Conservation (phyloP, 1,140 invertebrate species). For the Hermetia illucens region DNA sequence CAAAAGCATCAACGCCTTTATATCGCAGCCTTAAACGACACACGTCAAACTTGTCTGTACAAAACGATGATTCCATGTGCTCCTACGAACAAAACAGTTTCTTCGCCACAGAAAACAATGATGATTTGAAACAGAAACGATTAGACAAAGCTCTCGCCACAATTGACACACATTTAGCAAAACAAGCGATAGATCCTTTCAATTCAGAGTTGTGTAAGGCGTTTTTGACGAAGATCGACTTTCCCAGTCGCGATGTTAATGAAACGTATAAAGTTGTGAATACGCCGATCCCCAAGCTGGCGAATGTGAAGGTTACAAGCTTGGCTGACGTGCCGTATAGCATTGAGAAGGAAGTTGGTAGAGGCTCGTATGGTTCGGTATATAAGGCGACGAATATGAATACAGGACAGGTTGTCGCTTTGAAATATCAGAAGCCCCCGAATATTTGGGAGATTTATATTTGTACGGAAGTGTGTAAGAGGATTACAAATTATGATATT, state of each 20-base stretch:
- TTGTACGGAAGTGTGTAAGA: constrained; percentile 54
- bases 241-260: constrained; percentile 21
- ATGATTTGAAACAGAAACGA: constrained; percentile 22
- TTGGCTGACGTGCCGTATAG: constrained; percentile 45
- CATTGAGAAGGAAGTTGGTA: constrained; percentile 59
- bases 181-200: constrained; percentile 37
- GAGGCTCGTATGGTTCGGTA: constrained; percentile 60
- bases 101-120: constrained; percentile 27
- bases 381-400: constrained; percentile 37
- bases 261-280: constrained; percentile 25
- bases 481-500: constrained; percentile 49
- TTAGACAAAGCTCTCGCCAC: constrained; percentile 23
- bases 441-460: constrained; percentile 74
- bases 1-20: constrained; percentile 2
- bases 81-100: constrained; percentile 29
- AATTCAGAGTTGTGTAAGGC: constrained; percentile 40
- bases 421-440: constrained; percentile 64
- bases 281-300: constrained; percentile 30
- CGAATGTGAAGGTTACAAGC: constrained; percentile 32
- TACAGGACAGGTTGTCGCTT: constrained; percentile 46
- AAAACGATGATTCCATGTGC: constrained; percentile 6
- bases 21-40: constrained; percentile 1
- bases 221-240: constrained; percentile 40
- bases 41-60: constrained; percentile 2
- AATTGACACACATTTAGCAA: constrained; percentile 21